Percentiles rank a stretch among this genome's conserved stretches.
These are phyloP conservation scores for Rousettus madagascariensis DNA, from an alignment of 2,797 vertebrate species.

Conservation along the genomic window DNA sequence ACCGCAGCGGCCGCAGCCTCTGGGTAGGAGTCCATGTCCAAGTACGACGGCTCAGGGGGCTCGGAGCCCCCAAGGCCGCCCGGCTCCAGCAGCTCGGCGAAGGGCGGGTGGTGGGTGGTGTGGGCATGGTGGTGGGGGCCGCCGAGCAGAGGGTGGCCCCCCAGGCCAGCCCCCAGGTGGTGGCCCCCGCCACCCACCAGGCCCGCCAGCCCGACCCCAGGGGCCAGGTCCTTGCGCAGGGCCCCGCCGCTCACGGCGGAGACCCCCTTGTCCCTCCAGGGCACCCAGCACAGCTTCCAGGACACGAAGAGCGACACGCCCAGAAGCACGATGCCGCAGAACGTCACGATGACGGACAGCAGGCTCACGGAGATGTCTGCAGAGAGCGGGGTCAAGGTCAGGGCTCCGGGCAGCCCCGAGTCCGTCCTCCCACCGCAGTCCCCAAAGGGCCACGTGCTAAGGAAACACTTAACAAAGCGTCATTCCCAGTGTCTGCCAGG, in stretches of 20 bases:
- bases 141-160: slow-evolving; percentile 77
- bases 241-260: slow-evolving; percentile 84
- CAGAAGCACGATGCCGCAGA: slow-evolving; percentile 94
- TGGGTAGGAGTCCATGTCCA: slow-evolving; percentile 95
- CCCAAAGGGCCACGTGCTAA: neutral
- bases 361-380: slow-evolving; percentile 95
- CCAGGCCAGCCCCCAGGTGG: slow-evolving; percentile 70
- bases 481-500: neutral
- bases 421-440: neutral
- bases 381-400: slow-evolving; percentile 47
- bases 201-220: slow-evolving; percentile 84
- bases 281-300: slow-evolving; percentile 97
- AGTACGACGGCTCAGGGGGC: slow-evolving; percentile 92
- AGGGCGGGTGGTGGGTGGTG: slow-evolving; percentile 91
- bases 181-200: slow-evolving; percentile 84
- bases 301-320: slow-evolving; percentile 97
- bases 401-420: neutral
- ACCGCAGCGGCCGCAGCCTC: slow-evolving; percentile 78
- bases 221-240: slow-evolving; percentile 85
- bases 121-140: slow-evolving; percentile 86
- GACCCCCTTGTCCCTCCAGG: slow-evolving; percentile 94
- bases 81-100: slow-evolving; percentile 91
- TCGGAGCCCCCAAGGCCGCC: slow-evolving; percentile 87
- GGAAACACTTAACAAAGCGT: neutral
- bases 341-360: slow-evolving; percentile 94